A percentile compares a stretch with the other conserved stretches of the same genome.
Evolutionary conservation across 2,113 vertebrate species (phyloP).

Genomic region (Henicopernis longicauda): DNA sequence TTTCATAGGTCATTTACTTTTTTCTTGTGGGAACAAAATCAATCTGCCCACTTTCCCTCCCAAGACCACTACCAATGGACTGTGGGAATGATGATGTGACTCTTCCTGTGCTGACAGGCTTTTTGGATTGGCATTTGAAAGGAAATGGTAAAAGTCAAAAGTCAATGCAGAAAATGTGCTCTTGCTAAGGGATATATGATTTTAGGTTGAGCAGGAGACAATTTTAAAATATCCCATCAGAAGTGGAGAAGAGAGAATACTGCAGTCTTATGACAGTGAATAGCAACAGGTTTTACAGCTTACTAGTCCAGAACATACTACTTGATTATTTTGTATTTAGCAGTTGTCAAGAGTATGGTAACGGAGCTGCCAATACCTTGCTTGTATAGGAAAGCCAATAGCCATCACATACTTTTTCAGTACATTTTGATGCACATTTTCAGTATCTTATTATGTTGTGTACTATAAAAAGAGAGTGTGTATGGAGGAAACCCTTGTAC

Average conservation of each 20-base stretch:
- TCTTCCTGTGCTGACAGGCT: background rate
- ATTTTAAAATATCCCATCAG: background rate
- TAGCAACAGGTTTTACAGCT: background rate
- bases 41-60: slow-evolving; percentile 45
- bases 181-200: background rate
- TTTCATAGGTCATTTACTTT: slow-evolving; percentile 73
- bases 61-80: slow-evolving; percentile 23
- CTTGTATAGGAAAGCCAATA: background rate
- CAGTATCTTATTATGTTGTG: background rate
- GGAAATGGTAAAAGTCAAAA: slow-evolving; percentile 26
- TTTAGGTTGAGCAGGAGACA: background rate
- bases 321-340: background rate
- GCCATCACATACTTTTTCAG: background rate
- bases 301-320: background rate
- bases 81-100: slow-evolving; percentile 49
- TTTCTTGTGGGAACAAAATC: slow-evolving; percentile 53
- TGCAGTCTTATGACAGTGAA: background rate
- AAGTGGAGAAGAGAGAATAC: background rate
- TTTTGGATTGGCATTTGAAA: slow-evolving; percentile 49
- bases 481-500: background rate
- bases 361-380: background rate
- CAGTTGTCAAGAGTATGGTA: background rate
- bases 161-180: background rate
- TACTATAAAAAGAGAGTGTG: background rate
- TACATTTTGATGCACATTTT: background rate